Evolutionary conservation across 2,113 vertebrate genomes (phyloP), one percentile per base, ranked within the genome.

Genomic region (Anguilla rostrata): DNA sequence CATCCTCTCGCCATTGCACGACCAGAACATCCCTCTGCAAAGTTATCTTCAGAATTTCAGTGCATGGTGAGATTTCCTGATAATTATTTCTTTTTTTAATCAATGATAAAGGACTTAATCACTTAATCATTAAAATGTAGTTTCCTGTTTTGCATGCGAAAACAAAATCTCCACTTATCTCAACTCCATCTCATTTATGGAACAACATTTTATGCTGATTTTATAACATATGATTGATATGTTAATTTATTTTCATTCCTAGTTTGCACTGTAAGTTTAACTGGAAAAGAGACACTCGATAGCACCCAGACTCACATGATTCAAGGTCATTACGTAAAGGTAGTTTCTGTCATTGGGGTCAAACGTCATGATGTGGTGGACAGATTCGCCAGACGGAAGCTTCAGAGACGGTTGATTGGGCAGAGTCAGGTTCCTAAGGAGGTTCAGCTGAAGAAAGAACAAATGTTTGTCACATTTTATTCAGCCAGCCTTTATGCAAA

Each of bases 301-400:
- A 60, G 18, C 15, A 60, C 6, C 6, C 40, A 87, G 66, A 87
- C 97, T 96, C 92, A 99, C 98, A 93, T 99, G 98, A 88, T 98
- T 95, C 82, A 97, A 97, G 0, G 98, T 99, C 98, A 99, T 99
- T 90, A 99, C 91, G 78, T 99, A 99, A 78, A 99, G 96, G 92
- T 96, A 99, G 87, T 96, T 96, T 20, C 96, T 92, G 92, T 99
- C 97, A 0, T 91, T 95, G 39, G 98, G 97, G 92, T 99, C 98
- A 26, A 99, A 99, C 86, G 97, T 97, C 98, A 99, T 99, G 92
- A 98, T 89, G 78, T 96, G 97, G 90, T 99, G 98, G 84, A 99
- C 97, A 0, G 98, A 92, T 85, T 99, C 97, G 2, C 95, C 94
- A 0, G 95, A 95, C 26, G 96, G 96, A 85, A 99, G 96, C 0